Percentiles rank a stretch among this genome's conserved stretches.
These are phyloP conservation scores for Pelecanus crispus DNA, from an alignment of 2,113 vertebrate genomes.

Conservation along the genomic window DNA sequence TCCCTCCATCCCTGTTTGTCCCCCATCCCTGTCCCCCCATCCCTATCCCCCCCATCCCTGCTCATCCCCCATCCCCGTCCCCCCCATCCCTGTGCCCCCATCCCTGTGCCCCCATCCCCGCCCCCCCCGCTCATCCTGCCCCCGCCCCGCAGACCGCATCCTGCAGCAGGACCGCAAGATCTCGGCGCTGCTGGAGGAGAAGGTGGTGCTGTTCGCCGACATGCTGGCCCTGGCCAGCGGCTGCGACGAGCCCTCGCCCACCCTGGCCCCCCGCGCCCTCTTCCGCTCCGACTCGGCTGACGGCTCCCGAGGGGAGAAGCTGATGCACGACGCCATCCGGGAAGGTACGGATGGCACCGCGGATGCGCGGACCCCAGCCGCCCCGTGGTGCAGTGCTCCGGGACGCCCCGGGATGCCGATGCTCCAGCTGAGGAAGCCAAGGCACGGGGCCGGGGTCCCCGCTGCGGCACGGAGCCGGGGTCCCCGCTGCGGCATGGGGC, in stretches of 20 bases:
- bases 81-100: not conserved
- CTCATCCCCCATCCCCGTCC: not conserved
- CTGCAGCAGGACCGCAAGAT: conserved; percentile 85
- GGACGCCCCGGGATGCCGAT: not conserved
- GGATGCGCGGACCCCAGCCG: not conserved
- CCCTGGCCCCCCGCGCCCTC: conserved; percentile 70
- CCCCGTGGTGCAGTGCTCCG: not conserved
- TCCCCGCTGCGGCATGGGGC: accelerated
- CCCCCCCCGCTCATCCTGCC: not conserved
- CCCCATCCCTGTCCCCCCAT: too few relatives aligned
- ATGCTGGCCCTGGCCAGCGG: conserved; percentile 46
- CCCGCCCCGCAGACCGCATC: conserved; percentile 74
- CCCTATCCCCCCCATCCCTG: too few relatives aligned
- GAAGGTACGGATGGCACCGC: conserved; percentile 70
- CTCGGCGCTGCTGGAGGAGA: conserved; percentile 83
- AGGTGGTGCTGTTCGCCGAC: conserved; percentile 85
- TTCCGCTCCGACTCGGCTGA: conserved; percentile 82
- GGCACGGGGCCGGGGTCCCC: not conserved
- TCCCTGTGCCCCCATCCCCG: not conserved
- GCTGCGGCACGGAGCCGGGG: not conserved
- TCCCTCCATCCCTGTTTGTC: too few relatives aligned
- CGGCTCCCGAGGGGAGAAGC: conserved; percentile 76
- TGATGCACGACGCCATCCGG: conserved; percentile 81
- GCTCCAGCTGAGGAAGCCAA: not conserved
- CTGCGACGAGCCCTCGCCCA: conserved; percentile 17